Evolutionary conservation across 2,113 vertebrate genomes (phyloP).

Genomic region (Pithys albifrons): DNA sequence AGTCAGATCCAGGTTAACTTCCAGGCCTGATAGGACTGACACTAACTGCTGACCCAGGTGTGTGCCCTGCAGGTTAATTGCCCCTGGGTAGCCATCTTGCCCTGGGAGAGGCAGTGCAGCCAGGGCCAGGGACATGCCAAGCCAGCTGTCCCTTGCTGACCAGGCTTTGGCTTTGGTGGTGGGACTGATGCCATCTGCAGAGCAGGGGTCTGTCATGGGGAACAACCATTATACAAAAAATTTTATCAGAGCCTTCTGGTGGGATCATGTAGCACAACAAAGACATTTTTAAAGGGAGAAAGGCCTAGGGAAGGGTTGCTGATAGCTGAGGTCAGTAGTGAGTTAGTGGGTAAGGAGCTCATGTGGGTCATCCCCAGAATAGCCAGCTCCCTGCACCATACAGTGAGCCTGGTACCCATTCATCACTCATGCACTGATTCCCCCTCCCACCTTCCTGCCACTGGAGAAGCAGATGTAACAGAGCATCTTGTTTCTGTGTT

Average conservation of each 20-base stretch:
- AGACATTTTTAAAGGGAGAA: background rate
- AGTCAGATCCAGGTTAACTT: background rate
- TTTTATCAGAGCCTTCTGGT: background rate
- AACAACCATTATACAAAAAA: background rate
- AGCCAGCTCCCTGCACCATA: background rate
- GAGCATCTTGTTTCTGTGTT: background rate
- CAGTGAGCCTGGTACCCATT: background rate
- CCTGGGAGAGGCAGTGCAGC: fast-evolving
- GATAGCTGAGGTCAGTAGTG: background rate
- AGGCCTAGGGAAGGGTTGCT: background rate
- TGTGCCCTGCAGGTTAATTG: background rate
- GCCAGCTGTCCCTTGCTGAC: background rate
- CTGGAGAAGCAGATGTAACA: background rate
- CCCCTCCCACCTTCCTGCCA: background rate
- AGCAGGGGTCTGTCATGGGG: background rate
- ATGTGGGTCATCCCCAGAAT: background rate
- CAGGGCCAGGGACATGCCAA: background rate
- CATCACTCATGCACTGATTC: fast-evolving
- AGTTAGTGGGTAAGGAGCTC: background rate
- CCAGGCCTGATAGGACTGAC: background rate
- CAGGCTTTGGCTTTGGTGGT: background rate
- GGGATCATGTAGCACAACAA: background rate
- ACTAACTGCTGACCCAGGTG: fast-evolving
- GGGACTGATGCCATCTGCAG: background rate
- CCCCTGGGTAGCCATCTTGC: fast-evolving